phyloP scores from a whole-genome alignment of 2,888 invertebrate species.

The Heliconius hortense region DNA sequence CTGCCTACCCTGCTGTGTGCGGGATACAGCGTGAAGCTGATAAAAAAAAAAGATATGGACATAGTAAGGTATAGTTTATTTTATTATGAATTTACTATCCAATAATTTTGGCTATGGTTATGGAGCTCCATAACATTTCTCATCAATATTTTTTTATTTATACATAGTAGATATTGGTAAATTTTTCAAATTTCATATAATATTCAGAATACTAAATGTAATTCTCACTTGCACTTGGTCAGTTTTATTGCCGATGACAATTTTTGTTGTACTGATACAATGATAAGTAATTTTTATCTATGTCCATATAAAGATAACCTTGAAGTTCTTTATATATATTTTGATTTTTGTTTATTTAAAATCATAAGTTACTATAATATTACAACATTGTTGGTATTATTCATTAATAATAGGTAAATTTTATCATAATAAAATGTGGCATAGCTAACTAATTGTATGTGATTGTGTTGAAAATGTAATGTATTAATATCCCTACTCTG shows the following conservation, averaged over 20 bases:
- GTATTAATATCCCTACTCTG: neutral
- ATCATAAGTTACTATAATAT: neutral
- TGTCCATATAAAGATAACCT: constrained; percentile 26
- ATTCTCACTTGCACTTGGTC: neutral
- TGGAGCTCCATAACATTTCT: neutral
- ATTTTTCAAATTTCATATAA: neutral
- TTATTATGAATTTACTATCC: neutral
- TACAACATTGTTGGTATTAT: neutral
- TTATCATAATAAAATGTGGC: neutral
- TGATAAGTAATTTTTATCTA: constrained; percentile 28
- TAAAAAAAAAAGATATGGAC: no score
- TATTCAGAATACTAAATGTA: neutral
- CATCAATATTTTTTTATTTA: no score
- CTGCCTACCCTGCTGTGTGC: no score
- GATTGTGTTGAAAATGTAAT: neutral
- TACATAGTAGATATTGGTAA: no score
- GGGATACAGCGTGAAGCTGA: no score
- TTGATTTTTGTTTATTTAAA: constrained; percentile 10
- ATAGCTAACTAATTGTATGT: neutral
- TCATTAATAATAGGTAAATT: neutral
- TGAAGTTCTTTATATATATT: constrained; percentile 17
- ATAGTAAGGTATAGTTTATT: no score
- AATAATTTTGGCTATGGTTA: neutral
- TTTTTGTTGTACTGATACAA: constrained; percentile 5
- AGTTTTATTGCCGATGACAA: neutral